Evolutionary conservation across 2,888 invertebrate genomes (phyloP).

Genomic region (Dryobotodes eremita): DNA sequence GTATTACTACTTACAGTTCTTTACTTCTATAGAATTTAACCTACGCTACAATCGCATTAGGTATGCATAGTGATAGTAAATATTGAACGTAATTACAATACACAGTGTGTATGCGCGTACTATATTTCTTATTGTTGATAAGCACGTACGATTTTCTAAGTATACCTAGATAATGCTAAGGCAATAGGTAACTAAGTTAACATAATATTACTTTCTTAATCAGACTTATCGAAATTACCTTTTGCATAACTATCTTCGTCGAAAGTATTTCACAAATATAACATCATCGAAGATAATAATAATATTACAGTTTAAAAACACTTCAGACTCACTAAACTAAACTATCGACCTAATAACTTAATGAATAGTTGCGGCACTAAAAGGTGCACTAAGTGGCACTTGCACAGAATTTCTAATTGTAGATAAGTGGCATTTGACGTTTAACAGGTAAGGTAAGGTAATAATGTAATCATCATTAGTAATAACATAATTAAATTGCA

Average conservation of each 20-base stretch:
- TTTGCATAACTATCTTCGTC: neutral
- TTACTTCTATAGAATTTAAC: neutral
- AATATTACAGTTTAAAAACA: neutral
- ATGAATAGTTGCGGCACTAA: conserved; percentile 11
- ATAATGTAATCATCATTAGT: conserved; percentile 18
- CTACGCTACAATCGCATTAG: conserved; percentile 3
- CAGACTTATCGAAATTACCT: neutral
- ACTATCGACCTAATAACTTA: neutral
- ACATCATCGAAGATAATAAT: neutral
- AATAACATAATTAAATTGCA: conserved; percentile 12
- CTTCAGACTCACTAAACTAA: neutral
- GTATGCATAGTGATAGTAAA: conserved; percentile 6
- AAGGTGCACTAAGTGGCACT: conserved; percentile 24
- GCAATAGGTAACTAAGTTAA: neutral
- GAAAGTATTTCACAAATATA: neutral
- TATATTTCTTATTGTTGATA: conserved; percentile 5
- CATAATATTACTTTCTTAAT: neutral
- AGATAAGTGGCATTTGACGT: conserved; percentile 14
- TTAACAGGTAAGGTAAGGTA: conserved; percentile 6
- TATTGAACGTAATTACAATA: conserved; percentile 20
- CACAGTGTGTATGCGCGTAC: neutral
- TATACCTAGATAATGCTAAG: neutral
- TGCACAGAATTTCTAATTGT: conserved; percentile 25
- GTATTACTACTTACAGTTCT: neutral
- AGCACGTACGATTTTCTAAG: conserved; percentile 29